Base-by-base conservation (phyloP, 2,888 invertebrate species). In the Ptychoptera albimana region DNA sequence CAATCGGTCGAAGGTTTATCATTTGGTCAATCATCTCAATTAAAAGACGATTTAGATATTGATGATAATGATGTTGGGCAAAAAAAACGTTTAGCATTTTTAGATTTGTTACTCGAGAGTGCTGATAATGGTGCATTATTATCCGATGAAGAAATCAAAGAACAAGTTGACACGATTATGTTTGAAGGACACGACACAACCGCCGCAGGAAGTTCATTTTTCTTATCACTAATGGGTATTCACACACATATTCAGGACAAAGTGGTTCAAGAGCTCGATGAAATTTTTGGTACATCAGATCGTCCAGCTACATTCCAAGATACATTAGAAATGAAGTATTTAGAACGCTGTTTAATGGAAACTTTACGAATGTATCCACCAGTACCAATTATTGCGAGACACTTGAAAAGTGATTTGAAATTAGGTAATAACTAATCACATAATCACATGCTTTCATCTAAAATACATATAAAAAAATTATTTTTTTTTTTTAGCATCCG, bases 161-260 rank as follows among this genome's bases (percentile, higher is more conserved):
- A 86, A 58, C 82, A 86, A 72, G 84, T 85, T 1, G 79, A 84
- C 58, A 85, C 84, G 0, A 85, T 86, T 53, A 85, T 86, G 85
- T 84, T 85, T 60, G 82, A 91, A 74, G 84, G 83, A 37, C 84
- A 84, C 58, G 84, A 85, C 54, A 86, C 85, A 2, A 84, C 84
- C 2, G 83, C 85, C 3, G 82, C 84, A 23, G 84, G 79, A 10
- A 82, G 82, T 53, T 84, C 84, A 56, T 85, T 84, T 68, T 79
- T 81, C 59, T 67, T 85, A n/a, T 83, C 79, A 35, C 60, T 83
- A 54, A 75, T 86, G 71, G 85, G 82, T 45, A 70, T 77, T 47
- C 79, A 82, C 60, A 77, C 78, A 55, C 69, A 81, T 45, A 73
- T 83, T 51, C 84, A 84, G 64, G 42, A 77, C 49, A 78, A 77